These are phyloP conservation scores for Melanostoma scalare DNA, from an alignment of 2,888 invertebrate genomes.

Conservation along the genomic window DNA sequence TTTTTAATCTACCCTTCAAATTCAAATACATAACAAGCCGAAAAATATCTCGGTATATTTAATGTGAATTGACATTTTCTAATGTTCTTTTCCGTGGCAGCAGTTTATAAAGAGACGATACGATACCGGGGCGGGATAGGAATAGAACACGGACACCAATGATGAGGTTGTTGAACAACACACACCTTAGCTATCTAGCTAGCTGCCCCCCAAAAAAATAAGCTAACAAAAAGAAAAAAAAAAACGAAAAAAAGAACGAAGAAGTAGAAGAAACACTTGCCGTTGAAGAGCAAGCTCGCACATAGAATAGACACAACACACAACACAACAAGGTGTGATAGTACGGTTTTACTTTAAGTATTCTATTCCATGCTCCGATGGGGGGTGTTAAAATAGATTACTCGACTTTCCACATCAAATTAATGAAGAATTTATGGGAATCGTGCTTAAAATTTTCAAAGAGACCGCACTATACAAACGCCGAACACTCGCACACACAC, in stretches of 20 bases:
- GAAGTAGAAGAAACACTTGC: too few relatives aligned
- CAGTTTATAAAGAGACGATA: constrained; percentile 49
- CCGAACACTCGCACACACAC: background rate
- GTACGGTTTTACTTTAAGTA: constrained; percentile 48
- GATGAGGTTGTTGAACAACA: constrained; percentile 18
- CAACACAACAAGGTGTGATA: constrained; percentile 54
- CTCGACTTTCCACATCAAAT: constrained; percentile 76
- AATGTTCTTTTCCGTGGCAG: constrained; percentile 53
- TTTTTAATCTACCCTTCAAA: constrained; percentile 18
- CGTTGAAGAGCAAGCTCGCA: too few relatives aligned
- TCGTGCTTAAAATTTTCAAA: constrained; percentile 78
- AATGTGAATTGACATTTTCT: constrained; percentile 64
- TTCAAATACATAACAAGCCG: background rate
- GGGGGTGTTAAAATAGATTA: constrained; percentile 72
- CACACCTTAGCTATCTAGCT: background rate
- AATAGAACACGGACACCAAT: constrained; percentile 9
- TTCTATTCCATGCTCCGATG: constrained; percentile 62
- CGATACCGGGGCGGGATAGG: background rate
- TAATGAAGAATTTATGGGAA: constrained; percentile 78
- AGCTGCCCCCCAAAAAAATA: constrained; percentile 1
- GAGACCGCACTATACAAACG: constrained; percentile 37
- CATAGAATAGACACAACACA: background rate
- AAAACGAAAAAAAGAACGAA: too few relatives aligned
- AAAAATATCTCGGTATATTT: constrained; percentile 40
- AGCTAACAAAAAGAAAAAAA: too few relatives aligned